phyloP scores from a whole-genome alignment of 2,113 vertebrate genomes.

The Pycnonotus jocosus region DNA sequence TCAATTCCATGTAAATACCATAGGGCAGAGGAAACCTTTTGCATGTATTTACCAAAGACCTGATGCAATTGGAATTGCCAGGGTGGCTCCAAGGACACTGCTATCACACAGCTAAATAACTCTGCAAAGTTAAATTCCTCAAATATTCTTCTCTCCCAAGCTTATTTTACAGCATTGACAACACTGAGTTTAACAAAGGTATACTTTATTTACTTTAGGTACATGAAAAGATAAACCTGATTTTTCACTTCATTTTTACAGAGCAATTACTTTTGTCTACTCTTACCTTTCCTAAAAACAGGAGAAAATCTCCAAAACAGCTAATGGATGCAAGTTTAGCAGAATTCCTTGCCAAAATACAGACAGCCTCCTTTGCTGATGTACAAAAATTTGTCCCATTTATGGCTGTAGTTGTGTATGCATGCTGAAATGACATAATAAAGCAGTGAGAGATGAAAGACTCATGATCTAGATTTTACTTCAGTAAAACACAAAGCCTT shows the following conservation, averaged over 20 bases:
- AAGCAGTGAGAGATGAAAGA: background rate
- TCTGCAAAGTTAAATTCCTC: background rate
- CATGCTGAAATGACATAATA: constrained; percentile 69
- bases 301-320: constrained; percentile 69
- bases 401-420: constrained; percentile 68
- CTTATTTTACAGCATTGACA: background rate
- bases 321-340: constrained; percentile 52
- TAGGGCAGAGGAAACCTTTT: background rate
- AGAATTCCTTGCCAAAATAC: constrained; percentile 65
- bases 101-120: background rate
- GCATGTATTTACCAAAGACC: background rate
- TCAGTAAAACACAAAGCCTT: background rate
- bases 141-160: background rate
- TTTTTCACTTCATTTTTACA: background rate
- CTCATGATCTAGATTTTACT: background rate
- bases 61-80: background rate
- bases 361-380: constrained; percentile 66
- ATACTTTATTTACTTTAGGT: background rate
- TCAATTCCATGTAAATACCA: background rate
- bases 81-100: background rate
- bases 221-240: background rate
- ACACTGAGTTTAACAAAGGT: background rate
- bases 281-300: constrained; percentile 80
- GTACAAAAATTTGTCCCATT: constrained; percentile 78
- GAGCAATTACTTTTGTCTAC: background rate